These are phyloP conservation scores for Scolopax mira DNA, from an alignment of 2,113 vertebrate species.

Conservation along the genomic window DNA sequence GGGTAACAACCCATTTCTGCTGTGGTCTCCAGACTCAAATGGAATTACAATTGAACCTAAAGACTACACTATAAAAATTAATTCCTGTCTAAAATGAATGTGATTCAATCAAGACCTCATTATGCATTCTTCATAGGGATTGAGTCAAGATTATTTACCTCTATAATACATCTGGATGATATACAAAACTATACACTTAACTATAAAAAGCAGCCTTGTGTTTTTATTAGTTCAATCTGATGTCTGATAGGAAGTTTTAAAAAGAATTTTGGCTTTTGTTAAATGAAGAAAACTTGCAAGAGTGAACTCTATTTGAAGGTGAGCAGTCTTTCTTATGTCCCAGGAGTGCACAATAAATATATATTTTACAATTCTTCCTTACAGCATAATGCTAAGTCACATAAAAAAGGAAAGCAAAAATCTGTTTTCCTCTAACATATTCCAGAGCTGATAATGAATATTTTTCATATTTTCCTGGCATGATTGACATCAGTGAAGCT, in stretches of 20 bases:
- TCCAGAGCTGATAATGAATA: not conserved
- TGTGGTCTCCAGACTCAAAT: conserved; percentile 74
- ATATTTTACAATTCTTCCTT: not conserved
- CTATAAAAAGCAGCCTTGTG: conserved; percentile 63
- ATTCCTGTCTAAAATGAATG: conserved; percentile 78
- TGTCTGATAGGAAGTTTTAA: not conserved
- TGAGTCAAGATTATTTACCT: conserved; percentile 71
- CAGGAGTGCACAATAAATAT: not conserved
- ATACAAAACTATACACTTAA: conserved; percentile 58
- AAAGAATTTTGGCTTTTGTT: conserved; percentile 20
- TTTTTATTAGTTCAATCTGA: conserved; percentile 42
- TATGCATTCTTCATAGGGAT: conserved; percentile 69
- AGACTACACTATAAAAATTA: conserved; percentile 74
- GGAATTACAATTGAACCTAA: conserved; percentile 78
- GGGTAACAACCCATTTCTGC: conserved; percentile 70
- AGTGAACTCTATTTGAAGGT: not conserved
- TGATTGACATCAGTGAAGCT: not conserved
- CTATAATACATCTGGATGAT: conserved; percentile 71
- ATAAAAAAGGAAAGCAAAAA: not conserved
- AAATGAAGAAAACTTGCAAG: not conserved
- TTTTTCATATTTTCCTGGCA: not conserved
- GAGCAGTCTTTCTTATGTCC: not conserved
- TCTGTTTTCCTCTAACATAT: not conserved
- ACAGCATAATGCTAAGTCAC: not conserved
- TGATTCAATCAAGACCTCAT: conserved; percentile 76